A percentile compares a stretch with the other conserved stretches of the same genome.
Conservation (phyloP, 30 jellyfish, hydroid and myxozoan genomes). For the Euphysa ruthae region DNA sequence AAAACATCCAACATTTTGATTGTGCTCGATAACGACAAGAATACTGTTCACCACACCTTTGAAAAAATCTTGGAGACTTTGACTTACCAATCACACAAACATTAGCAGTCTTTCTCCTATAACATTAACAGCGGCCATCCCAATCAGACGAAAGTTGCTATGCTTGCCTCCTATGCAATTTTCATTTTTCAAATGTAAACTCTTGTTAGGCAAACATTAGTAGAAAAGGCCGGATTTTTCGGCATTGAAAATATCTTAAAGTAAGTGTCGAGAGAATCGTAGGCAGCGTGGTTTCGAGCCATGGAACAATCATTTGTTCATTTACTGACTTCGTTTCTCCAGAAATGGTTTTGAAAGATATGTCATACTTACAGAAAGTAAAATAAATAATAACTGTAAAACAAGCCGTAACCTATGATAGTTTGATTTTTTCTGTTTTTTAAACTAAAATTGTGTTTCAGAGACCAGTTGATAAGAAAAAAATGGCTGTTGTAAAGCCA, state of each 20-base stretch:
- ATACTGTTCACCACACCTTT: neutral
- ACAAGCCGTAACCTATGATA: too few relatives aligned
- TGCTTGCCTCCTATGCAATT: neutral
- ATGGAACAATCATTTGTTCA: neutral
- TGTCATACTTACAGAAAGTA: neutral
- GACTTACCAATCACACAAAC: neutral
- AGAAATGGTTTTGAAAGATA: neutral
- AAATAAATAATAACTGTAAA: too few relatives aligned
- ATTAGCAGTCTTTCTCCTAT: neutral
- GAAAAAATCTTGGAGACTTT: neutral
- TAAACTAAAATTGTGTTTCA: too few relatives aligned
- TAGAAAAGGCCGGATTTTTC: too few relatives aligned
- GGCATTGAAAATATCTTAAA: too few relatives aligned
- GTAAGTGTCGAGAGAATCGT: too few relatives aligned
- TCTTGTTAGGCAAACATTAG: neutral
- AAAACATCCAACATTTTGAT: conserved; percentile 30
- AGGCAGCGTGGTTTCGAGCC: conserved; percentile 5
- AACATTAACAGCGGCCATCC: conserved; percentile 2
- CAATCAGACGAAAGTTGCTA: neutral
- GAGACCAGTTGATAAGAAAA: too few relatives aligned
- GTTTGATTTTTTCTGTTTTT: too few relatives aligned
- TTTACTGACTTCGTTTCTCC: neutral
- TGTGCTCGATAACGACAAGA: neutral
- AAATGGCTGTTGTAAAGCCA: too few relatives aligned
- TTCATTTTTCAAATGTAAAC: neutral